phyloP scores from a whole-genome alignment of 2,888 invertebrate genomes.

The Leptarthrus brevirostris region DNA sequence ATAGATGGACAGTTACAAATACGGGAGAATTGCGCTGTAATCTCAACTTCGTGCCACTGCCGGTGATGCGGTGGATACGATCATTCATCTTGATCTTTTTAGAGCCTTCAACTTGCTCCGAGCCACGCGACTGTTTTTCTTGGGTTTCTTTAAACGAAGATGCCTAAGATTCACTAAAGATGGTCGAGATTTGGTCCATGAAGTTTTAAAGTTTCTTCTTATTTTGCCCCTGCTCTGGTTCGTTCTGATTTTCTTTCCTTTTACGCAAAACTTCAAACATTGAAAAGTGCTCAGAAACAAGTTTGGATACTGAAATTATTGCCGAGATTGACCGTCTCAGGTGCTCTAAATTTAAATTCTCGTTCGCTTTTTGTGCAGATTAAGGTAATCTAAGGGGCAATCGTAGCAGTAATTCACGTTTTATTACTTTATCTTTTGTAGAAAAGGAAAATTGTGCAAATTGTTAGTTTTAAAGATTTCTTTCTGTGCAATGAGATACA shows the following conservation, averaged over 20 bases:
- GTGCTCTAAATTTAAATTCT: not conserved
- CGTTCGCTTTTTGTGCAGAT: not conserved
- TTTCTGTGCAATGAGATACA: no score
- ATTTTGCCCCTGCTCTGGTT: not conserved
- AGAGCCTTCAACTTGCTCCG: not conserved
- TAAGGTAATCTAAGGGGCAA: not conserved
- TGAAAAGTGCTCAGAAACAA: not conserved
- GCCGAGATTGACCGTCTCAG: not conserved
- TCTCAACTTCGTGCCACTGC: not conserved
- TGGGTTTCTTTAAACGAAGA: not conserved
- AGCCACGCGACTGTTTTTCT: slow-evolving; percentile 32
- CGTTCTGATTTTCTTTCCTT: not conserved
- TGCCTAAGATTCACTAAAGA: not conserved
- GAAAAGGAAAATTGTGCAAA: no score
- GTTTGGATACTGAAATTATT: not conserved
- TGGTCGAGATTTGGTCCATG: not conserved
- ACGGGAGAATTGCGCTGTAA: slow-evolving; percentile 29
- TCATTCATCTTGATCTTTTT: slow-evolving; percentile 41
- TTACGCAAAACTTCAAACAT: no score
- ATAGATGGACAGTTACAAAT: slow-evolving; percentile 41
- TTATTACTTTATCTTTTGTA: not conserved
- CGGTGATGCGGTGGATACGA: slow-evolving; percentile 20
- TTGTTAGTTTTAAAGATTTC: no score
- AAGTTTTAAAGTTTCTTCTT: not conserved
- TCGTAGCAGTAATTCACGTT: not conserved